phyloP scores from a whole-genome alignment of 2,888 invertebrate species.

The Punctoribates punctum region DNA sequence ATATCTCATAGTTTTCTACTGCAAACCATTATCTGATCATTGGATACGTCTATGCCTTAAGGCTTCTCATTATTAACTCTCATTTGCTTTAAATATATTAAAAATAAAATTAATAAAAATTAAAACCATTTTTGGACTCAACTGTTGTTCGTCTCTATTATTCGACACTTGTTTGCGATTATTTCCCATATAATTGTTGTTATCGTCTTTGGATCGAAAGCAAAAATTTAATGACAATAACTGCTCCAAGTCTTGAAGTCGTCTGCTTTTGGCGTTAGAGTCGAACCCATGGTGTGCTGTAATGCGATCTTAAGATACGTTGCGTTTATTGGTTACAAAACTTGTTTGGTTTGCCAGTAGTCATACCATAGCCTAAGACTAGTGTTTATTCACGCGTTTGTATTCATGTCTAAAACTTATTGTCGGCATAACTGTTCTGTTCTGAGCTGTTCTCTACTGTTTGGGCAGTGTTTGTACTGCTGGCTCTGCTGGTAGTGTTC shows the following conservation, averaged over 20 bases:
- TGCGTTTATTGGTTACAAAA: slow-evolving; percentile 28
- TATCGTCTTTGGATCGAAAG: not conserved
- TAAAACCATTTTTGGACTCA: not conserved
- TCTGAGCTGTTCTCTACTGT: not conserved
- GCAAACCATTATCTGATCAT: not conserved
- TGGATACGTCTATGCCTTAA: slow-evolving; percentile 8
- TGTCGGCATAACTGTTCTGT: slow-evolving; percentile 29
- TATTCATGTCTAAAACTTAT: slow-evolving; percentile 24
- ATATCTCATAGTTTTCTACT: slow-evolving; percentile 30
- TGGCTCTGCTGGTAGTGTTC: not conserved
- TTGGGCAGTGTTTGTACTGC: not conserved
- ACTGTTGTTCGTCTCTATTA: not conserved
- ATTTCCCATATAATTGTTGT: not conserved
- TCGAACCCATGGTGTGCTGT: not conserved
- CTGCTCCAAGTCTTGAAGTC: not conserved
- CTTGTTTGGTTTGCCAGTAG: slow-evolving; percentile 1
- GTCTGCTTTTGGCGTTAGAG: not conserved
- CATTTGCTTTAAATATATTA: not conserved
- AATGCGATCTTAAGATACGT: slow-evolving; percentile 14
- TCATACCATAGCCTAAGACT: not conserved
- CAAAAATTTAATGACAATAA: not conserved
- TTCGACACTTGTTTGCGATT: not conserved
- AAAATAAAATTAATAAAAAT: not conserved
- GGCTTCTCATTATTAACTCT: slow-evolving; percentile 28
- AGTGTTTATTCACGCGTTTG: slow-evolving; percentile 24